Evolutionary conservation across 2,888 invertebrate species (phyloP).

Genomic region (Prionchulus punctatus): DNA sequence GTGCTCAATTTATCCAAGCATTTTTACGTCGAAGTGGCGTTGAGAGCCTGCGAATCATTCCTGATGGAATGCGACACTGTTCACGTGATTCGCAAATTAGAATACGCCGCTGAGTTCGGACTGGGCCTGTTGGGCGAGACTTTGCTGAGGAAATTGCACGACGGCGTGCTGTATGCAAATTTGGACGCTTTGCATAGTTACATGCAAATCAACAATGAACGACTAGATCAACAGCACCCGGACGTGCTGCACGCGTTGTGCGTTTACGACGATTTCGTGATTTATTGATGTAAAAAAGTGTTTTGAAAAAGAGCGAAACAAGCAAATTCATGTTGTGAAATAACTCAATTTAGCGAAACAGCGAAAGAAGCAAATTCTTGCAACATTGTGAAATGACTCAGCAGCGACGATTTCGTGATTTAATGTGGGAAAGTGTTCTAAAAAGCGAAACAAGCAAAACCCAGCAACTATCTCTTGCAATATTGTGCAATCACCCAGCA

Average conservation of each 20-base stretch:
- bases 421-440: no score
- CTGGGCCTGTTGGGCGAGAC: constrained; percentile 11
- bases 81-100: constrained; percentile 20
- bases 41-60: constrained; percentile 19
- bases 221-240: constrained; percentile 18
- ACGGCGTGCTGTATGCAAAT: constrained; percentile 7
- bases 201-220: constrained; percentile 16
- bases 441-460: no score
- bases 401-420: no score
- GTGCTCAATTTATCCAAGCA: constrained; percentile 16
- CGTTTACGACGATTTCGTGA: constrained; percentile 10
- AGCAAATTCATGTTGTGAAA: no score
- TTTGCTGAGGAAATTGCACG: constrained; percentile 1
- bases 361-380: no score
- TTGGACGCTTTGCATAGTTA: constrained; percentile 16
- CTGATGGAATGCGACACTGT: constrained; percentile 16
- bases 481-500: no score
- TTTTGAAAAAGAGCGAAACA: no score
- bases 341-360: no score
- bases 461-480: no score
- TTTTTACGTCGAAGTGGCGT: constrained; percentile 15
- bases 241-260: constrained; percentile 17
- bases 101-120: constrained; percentile 14
- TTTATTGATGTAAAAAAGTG: no score
- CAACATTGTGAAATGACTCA: no score